Evolutionary conservation across 2,113 vertebrate genomes (phyloP), one percentile per base, ranked within the genome.

Genomic region (Odobenus rosmarus): DNA sequence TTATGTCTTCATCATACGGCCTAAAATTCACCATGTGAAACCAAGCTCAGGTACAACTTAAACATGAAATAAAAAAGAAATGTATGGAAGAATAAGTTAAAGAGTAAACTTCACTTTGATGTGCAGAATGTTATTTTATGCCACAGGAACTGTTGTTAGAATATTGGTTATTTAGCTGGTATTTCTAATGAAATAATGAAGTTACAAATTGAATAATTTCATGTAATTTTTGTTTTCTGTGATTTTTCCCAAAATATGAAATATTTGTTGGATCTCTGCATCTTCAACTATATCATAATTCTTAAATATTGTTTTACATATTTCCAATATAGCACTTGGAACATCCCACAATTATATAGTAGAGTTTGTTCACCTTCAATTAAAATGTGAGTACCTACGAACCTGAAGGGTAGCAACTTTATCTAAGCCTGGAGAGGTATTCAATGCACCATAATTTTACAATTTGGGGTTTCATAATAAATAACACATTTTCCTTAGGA

Each of bases 11-110:
- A 8, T 57, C 6, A 13, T 69, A 71, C 49, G 93, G 24, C 18
- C 59, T 96, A 49, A 92, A 92, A 53, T 90, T 97, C 95, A 90
- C 23, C n/a, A 31, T 62, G 23, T 96, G 77, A 62, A 88, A 91
- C 39, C 18, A 2, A 10, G 9, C 9, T 91, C 93, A 69, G 36
- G 53, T 88, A 93, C 57, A 97, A 98, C 74, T 39, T 36, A 93
- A 92, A 94, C 28, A 8, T 31, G 93, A 93, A 49, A 61, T 42
- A 69, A 96, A 86, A 97, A 3, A 12, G 4, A 26, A 3, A 83
- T 1, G 26, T 5, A 24, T 62, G 28, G 76, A 57, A 93, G 49
- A 95, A 3, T 57, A 46, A 82, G 51, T 3, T 83, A 39, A 62
- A 51, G 24, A 88, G 72, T 86, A 90, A 92, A 31, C 82, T 72